These are phyloP conservation scores for Anorthoa munda DNA, from an alignment of 2,888 invertebrate species.

Conservation along the genomic window DNA sequence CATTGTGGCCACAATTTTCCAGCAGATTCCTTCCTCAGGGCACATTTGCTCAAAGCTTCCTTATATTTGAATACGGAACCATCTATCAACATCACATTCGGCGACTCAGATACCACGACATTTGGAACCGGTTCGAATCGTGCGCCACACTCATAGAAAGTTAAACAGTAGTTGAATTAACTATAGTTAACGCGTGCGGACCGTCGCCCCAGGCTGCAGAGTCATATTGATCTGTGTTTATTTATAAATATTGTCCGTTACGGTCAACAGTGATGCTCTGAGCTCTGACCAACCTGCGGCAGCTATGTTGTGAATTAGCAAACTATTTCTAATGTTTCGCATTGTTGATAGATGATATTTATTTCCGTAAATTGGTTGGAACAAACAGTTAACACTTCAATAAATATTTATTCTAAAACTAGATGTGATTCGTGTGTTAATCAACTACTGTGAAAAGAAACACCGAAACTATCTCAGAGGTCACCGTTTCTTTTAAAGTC, in stretches of 20 bases:
- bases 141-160: constrained; percentile 66
- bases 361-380: no score
- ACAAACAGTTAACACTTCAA: no score
- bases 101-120: constrained; percentile 21
- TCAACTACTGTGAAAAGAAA: no score
- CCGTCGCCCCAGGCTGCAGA: constrained; percentile 47
- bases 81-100: constrained; percentile 7
- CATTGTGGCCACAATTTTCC: no score
- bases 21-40: no score
- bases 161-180: constrained; percentile 66
- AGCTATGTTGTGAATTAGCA: constrained; percentile 19
- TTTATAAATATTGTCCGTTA: constrained; percentile 43
- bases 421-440: no score
- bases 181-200: constrained; percentile 62
- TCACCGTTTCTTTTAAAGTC: no score
- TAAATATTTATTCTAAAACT: background rate
- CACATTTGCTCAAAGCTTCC: background rate
- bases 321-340: constrained; percentile 14
- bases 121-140: constrained; percentile 62
- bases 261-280: constrained; percentile 21
- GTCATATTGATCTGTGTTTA: constrained; percentile 45
- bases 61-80: constrained; percentile 52
- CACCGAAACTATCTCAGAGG: no score
- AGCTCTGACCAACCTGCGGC: constrained; percentile 35
- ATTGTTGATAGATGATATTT: background rate